These are phyloP conservation scores for Gambusia yucatana DNA, from an alignment of 2,797 vertebrate species.

Conservation along the genomic window DNA sequence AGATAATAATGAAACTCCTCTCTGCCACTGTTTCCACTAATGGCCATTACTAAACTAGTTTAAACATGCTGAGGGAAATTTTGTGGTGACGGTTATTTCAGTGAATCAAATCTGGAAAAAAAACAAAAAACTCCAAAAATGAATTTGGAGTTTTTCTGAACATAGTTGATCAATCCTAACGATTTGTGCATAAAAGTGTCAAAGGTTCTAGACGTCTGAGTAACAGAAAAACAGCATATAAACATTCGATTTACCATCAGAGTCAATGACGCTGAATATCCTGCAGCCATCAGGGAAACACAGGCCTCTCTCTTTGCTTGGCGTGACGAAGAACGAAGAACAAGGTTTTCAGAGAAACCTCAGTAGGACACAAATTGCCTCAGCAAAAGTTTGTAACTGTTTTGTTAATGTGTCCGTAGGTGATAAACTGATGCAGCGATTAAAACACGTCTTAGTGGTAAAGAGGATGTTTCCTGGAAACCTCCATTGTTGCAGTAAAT, in stretches of 20 bases:
- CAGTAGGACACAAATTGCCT: neutral
- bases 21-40: neutral
- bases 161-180: neutral
- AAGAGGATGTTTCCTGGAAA: slow-evolving; percentile 8
- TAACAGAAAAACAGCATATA: neutral
- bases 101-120: neutral
- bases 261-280: neutral
- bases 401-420: slow-evolving; percentile 13
- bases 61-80: neutral
- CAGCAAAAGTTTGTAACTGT: slow-evolving; percentile 1
- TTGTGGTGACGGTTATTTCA: neutral
- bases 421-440: slow-evolving; percentile 21
- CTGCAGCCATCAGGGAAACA: slow-evolving; percentile 24
- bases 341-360: slow-evolving; percentile 6
- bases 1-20: neutral
- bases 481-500: neutral
- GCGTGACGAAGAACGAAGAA: slow-evolving; percentile 40
- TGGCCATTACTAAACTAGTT: neutral
- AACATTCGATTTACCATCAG: neutral
- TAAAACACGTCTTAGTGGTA: neutral
- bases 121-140: too few species aligned
- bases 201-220: neutral
- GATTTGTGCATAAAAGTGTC: neutral
- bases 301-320: slow-evolving; percentile 32
- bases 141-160: neutral